Percentiles rank a stretch among this genome's conserved stretches.
These are phyloP conservation scores for Puntigrus tetrazona DNA, from an alignment of 2,113 vertebrate species.

Conservation along the genomic window DNA sequence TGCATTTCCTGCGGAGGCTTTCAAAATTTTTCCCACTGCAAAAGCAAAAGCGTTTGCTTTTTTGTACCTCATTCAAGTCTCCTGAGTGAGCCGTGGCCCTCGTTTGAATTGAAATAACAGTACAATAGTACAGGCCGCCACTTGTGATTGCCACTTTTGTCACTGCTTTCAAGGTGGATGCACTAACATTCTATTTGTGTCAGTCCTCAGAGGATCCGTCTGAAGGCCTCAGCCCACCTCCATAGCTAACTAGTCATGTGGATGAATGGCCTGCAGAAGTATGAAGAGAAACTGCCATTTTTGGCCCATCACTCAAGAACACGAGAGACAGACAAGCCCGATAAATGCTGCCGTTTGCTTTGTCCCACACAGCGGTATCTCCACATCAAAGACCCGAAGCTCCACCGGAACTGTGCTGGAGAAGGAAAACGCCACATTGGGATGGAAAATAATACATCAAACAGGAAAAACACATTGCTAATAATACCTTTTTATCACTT, in stretches of 20 bases:
- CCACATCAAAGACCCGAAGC: constrained; percentile 34
- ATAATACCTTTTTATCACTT: neutral
- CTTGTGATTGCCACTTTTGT: constrained; percentile 57
- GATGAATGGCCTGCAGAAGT: constrained; percentile 59
- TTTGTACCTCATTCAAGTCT: constrained; percentile 13
- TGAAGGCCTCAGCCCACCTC: constrained; percentile 48
- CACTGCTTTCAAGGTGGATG: constrained; percentile 56
- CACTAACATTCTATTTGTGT: constrained; percentile 62
- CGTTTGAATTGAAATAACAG: constrained; percentile 52
- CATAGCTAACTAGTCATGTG: constrained; percentile 63
- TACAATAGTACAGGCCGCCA: constrained; percentile 35
- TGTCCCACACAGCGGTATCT: constrained; percentile 48
- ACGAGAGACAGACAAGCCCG: constrained; percentile 40
- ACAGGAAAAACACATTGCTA: neutral
- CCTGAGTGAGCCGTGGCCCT: constrained; percentile 1
- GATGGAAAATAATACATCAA: constrained; percentile 17
- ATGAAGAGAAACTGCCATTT: constrained; percentile 55
- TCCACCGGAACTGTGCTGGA: constrained; percentile 30
- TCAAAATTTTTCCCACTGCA: neutral
- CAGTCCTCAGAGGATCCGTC: constrained; percentile 56
- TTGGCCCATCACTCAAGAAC: constrained; percentile 55
- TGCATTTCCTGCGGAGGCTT: constrained; percentile 1
- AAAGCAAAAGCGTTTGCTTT: constrained; percentile 18
- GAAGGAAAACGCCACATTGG: constrained; percentile 12
- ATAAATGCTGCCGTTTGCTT: constrained; percentile 53